Base-by-base conservation (phyloP, 2,888 invertebrate species). In the Drosophila suboccidentalis region DNA sequence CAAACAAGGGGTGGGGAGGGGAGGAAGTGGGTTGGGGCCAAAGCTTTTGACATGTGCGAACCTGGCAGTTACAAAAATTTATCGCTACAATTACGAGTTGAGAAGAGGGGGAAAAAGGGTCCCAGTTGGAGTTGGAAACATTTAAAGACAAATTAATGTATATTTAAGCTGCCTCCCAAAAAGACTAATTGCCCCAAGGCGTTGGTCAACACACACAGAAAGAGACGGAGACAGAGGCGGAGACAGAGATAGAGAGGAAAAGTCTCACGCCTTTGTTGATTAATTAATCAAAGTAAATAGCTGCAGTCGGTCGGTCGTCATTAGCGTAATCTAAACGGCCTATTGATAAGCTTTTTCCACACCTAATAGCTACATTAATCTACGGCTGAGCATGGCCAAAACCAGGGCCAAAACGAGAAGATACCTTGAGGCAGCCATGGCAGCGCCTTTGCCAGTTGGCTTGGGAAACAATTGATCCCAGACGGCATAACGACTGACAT, bases 261-360 rank as follows among this genome's bases (percentile, higher is more conserved):
- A 89, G 86, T 86, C 84, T 85, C 84, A 85, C 84, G 84, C 84
- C 84, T 87, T 71, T 69, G 77, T 50, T 86, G 85, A 80, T 91
- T 91, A 90, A 91, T 91, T 91, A 91, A 91, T 91, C 87, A 87
- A 87, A 83, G 78, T 80, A 75, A 90, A 89, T 87, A 70, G 88
- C 72, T 85, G 69, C 55, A 70, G 50, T 29, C 29, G 29, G 29
- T 29, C 29, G 29, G 29, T 60, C 78, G 75, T 85, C 87, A 90
- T 90, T 91, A 90, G 77, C 76, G 64, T 78, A 82, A 91, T 91
- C 91, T 91, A 81, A 90, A 91, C 82, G 80, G 84, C 83, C 80
- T 71, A 87, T 85, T 89, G 82, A 87, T 90, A 85, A 89, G 85
- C 78, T 87, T 89, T 74, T 74, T 85, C 82, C 74, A 75, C 86